Evolutionary conservation across 1,140 invertebrate species (phyloP), one percentile per base, ranked within the genome.

Genomic region (Stenopsyche tienmushanensis): DNA sequence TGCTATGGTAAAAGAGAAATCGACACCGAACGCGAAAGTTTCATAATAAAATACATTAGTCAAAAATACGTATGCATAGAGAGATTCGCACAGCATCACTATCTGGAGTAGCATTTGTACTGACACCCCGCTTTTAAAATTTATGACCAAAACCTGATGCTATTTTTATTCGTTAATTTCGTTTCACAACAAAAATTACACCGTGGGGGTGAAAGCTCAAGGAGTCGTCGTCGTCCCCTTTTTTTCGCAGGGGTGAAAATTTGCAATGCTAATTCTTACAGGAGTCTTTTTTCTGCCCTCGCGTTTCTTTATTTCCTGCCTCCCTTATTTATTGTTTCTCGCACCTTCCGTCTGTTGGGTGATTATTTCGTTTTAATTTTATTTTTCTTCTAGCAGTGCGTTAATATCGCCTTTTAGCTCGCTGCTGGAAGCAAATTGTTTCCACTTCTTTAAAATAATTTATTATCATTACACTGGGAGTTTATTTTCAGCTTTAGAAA

Each of bases 101-200:
- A n/a, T n/a, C n/a, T n/a, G n/a, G n/a, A n/a, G n/a, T n/a, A n/a
- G n/a, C n/a, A n/a, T n/a, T n/a, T n/a, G n/a, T n/a, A n/a, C n/a
- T n/a, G n/a, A n/a, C n/a, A 20, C 47, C 15, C 21, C 3, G 21
- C 21, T 23, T 18, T 49, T 49, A 21, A 18, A 62, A 66, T 70
- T 70, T 70, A 70, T 64, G 44, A 34, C 60, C 21, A 45, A 66
- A 70, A 70, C 68, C 68, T 70, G 68, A 70, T 64, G 68, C 60
- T 70, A 70, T 70, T 70, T 70, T 69, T 70, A 68, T 66, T 66
- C 60, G 68, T 70, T 70, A 70, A 70, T 70, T 70, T 70, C 62
- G 68, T 69, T 65, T 63, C 63, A 69, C 63, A 69, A 63, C 64
- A 60, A 60, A 60, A 60, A 60, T 60, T 60, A 60, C 57, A 60